These are phyloP conservation scores for Rhopilema esculentum DNA, from an alignment of 30 jellyfish, hydroid and myxozoan species.

Conservation along the genomic window DNA sequence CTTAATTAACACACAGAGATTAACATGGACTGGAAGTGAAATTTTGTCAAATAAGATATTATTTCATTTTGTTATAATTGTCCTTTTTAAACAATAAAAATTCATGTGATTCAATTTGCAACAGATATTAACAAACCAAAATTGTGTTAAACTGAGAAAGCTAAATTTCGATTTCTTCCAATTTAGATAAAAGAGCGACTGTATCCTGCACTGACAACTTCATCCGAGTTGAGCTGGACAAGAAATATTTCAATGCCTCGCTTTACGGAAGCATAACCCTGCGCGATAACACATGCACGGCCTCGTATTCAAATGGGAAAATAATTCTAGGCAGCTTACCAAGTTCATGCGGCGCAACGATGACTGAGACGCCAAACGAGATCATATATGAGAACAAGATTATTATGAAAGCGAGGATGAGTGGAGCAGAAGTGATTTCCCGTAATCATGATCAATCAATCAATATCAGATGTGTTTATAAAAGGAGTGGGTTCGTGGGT, in stretches of 20 bases:
- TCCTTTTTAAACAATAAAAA: too few relatives aligned
- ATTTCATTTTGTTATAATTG: too few relatives aligned
- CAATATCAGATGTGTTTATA: neutral
- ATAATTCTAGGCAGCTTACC: slow-evolving; percentile 15
- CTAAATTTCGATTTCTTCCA: too few relatives aligned
- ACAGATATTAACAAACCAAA: too few relatives aligned
- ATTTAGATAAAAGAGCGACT: slow-evolving; percentile 31
- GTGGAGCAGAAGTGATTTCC: neutral
- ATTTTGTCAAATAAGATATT: too few relatives aligned
- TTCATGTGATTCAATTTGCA: too few relatives aligned
- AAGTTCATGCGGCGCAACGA: slow-evolving; percentile 22
- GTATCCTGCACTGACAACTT: slow-evolving; percentile 29
- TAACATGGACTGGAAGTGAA: too few relatives aligned
- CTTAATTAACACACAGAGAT: too few relatives aligned
- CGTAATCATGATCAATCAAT: slow-evolving; percentile 33
- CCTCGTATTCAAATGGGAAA: neutral
- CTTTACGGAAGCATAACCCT: slow-evolving; percentile 11
- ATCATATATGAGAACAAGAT: slow-evolving; percentile 18
- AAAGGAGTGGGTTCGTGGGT: slow-evolving; percentile 16
- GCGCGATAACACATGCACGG: slow-evolving; percentile 18
- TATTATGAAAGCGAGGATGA: slow-evolving; percentile 20
- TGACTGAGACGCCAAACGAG: neutral
- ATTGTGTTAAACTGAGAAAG: too few relatives aligned
- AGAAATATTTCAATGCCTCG: slow-evolving; percentile 18
- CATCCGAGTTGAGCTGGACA: slow-evolving; percentile 29